Conservation (phyloP, 2,113 vertebrate genomes). For the Morone saxatilis region DNA sequence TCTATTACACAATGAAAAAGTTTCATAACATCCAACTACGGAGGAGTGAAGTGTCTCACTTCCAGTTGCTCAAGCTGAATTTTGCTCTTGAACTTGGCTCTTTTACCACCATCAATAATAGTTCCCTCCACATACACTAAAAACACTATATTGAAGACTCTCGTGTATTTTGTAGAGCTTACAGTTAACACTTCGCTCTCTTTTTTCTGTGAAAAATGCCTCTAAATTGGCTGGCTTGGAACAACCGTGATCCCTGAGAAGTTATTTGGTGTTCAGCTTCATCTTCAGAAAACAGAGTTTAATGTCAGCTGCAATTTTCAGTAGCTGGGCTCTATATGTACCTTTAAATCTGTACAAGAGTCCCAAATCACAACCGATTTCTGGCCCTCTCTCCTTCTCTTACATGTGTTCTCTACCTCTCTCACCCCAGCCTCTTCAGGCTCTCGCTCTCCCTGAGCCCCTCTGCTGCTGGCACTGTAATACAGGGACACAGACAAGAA, state of each 20-base stretch:
- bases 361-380: constrained; percentile 18
- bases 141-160: constrained; percentile 11
- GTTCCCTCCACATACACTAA: not conserved
- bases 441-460: constrained; percentile 26
- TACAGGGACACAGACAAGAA: constrained; percentile 39
- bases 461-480: constrained; percentile 38
- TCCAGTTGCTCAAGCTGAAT: constrained; percentile 49
- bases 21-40: constrained; percentile 42
- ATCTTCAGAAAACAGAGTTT: constrained; percentile 24
- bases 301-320: constrained; percentile 14
- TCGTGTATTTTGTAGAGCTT: not conserved
- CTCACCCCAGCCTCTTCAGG: constrained; percentile 35
- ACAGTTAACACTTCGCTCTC: constrained; percentile 18
- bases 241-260: not conserved
- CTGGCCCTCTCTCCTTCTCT: constrained; percentile 3
- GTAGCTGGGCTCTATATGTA: not conserved
- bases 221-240: constrained; percentile 3
- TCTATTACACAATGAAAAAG: constrained; percentile 45
- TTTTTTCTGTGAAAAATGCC: not conserved
- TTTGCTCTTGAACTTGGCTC: constrained; percentile 38
- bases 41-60: constrained; percentile 52
- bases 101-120: constrained; percentile 21
- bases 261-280: constrained; percentile 21
- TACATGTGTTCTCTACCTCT: constrained; percentile 16
- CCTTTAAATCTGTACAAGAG: constrained; percentile 21